Base-by-base conservation (phyloP, 2,113 vertebrate genomes). In the Myiagra hebetior region DNA sequence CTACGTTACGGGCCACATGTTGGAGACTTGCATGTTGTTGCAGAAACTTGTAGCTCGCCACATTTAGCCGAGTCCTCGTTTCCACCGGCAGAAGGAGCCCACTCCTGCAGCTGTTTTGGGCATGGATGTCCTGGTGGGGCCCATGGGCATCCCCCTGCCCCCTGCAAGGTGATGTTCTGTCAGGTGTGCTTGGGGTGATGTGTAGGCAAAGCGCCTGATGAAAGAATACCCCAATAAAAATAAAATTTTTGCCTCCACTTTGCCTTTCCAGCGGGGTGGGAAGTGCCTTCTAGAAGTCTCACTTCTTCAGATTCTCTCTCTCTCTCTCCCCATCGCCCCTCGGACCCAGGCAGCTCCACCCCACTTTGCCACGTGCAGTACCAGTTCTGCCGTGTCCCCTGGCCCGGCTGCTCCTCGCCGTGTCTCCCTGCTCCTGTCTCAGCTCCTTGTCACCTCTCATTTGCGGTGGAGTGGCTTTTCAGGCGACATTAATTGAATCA, bases 1-100 rank as follows among this genome's bases (percentile, higher is more conserved):
- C 96, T 97, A 89, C 97, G 97, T 98, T 98, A 96, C 85, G 79
- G 92, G 97, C 96, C 97, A 97, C 96, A 87, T 92, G 97, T 95
- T 97, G 96, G 97, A 97, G 97, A 97, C 95, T 95, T 96, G 96
- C 90, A 96, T 63, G 79, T 96, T 98, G 95, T 96, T 96, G 97
- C 96, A 97, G 90, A 96, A 95, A 82, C 97, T 97, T 97, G 83
- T 96, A 97, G 94, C 96, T 97, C 84, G 20, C 97, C 96, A 75
- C 89, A 82, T 93, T 94, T 95, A 94, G 97, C 93, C 85, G 31
- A 96, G 87, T 97, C 97, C 96, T 97, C 82, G 93, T 97, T 98
- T 94, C 97, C 94, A 91, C 91, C 95, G 56, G 97, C 96, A 97
- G 95, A 93, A 97, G 94, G 96, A 96, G 74, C 86, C 88, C 88